phyloP scores from a whole-genome alignment of 2,888 invertebrate species.

The Lasioglossum lativentre region DNA sequence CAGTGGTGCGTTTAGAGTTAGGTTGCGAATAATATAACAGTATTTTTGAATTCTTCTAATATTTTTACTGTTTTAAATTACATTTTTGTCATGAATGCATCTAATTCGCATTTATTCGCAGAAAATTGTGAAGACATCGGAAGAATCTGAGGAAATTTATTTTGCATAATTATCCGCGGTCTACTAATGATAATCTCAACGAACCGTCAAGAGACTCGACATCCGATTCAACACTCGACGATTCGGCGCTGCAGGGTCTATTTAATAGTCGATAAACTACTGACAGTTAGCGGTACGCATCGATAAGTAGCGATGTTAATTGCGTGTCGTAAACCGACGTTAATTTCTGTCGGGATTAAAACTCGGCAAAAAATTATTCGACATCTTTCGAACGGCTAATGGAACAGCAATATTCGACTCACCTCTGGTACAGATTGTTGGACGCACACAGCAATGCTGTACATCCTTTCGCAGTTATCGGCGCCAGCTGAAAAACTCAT shows the following conservation, averaged over 20 bases:
- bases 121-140: too few species aligned
- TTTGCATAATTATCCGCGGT: neutral
- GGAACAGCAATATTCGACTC: too few species aligned
- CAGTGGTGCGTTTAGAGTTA: too few species aligned
- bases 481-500: slow-evolving; percentile 68
- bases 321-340: neutral
- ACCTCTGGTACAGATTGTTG: slow-evolving; percentile 75
- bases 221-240: neutral
- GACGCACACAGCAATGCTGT: slow-evolving; percentile 75
- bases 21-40: too few species aligned
- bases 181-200: neutral
- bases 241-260: neutral
- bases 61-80: too few species aligned
- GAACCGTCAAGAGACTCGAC: neutral
- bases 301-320: neutral
- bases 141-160: too few species aligned
- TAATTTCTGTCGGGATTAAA: neutral
- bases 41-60: too few species aligned
- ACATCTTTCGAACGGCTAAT: neutral
- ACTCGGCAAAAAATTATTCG: neutral
- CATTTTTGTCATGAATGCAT: too few species aligned
- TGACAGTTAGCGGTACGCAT: neutral
- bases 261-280: neutral
- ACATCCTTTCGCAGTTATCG: slow-evolving; percentile 78
- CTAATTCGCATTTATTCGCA: too few species aligned